These are phyloP conservation scores for Petroica traversi DNA, from an alignment of 2,113 vertebrate genomes.

Conservation along the genomic window DNA sequence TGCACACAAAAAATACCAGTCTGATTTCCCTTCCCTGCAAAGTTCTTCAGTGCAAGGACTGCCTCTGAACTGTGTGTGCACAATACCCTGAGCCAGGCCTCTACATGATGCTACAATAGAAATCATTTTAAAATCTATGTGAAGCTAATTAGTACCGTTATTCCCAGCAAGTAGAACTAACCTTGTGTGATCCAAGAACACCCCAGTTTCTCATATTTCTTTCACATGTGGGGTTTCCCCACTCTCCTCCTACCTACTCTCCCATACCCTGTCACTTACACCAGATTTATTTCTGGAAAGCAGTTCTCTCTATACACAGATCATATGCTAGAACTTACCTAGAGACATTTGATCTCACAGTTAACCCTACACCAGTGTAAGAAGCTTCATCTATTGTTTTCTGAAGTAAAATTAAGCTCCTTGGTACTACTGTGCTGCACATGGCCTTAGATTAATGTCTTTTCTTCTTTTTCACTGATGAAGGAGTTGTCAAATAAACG, in stretches of 20 bases:
- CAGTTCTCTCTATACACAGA: not conserved
- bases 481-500: conserved; percentile 60
- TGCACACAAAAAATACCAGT: accelerated
- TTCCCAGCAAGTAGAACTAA: not conserved
- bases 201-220: not conserved
- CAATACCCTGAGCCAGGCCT: not conserved
- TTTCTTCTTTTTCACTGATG: conserved; percentile 50
- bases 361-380: not conserved
- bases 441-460: conserved; percentile 37
- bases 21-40: not conserved
- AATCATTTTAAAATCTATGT: not conserved
- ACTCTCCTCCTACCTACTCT: not conserved
- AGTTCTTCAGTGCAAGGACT: not conserved
- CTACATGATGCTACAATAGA: not conserved
- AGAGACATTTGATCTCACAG: not conserved
- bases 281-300: not conserved
- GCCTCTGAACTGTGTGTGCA: not conserved
- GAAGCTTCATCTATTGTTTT: not conserved
- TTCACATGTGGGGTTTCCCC: not conserved
- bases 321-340: not conserved
- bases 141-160: not conserved
- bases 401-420: not conserved
- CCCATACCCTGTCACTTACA: not conserved
- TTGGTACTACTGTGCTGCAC: not conserved
- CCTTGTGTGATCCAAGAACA: not conserved